Evolutionary conservation across 2,888 invertebrate genomes (phyloP), one percentile per base, ranked within the genome.

Genomic region (Laothoe populi): DNA sequence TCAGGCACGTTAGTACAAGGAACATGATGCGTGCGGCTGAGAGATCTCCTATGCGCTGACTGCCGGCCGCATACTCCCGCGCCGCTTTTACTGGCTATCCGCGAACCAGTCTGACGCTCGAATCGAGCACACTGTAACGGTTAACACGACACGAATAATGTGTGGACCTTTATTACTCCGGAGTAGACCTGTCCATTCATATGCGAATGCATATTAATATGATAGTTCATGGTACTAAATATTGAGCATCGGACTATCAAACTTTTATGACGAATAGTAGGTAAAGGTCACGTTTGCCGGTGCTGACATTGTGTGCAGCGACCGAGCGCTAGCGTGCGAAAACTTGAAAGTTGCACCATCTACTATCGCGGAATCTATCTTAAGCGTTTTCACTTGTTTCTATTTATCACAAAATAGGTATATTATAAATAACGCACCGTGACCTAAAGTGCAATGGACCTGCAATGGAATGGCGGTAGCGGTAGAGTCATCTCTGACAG

Each of bases 81-180:
- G 82, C 77, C 81, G 90, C 92, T 91, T 92, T 90, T 91, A 89
- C 88, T 78, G 78, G 70, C 78, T 81, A 77, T 75, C 75, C 73
- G 79, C 82, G 82, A 88, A 89, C 92, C 91, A 89, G 91, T 89
- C 88, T 76, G 79, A 68, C 79, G 78, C 71, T 75, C 78, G 84
- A 91, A 91, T 80, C 86, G 90, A 75, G 92, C 82, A 89, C 92
- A 89, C 82, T 75, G 87, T 92, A 92, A 92, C 92, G 91, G 91
- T 91, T 84, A 72, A 81, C 78, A 79, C 86, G 84, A 79, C 86
- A 84, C 84, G 76, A 80, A 74, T 79, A 74, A 69, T 70, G 70
- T 71, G 73, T 72, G 70, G 68, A 72, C 68, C 71, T 23, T 74
- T 71, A 71, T 65, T 64, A 42, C 65, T 42, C 71, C 74, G 73